Evolutionary conservation across 1,140 invertebrate species (phyloP).

Genomic region (Saccostrea echinata): DNA sequence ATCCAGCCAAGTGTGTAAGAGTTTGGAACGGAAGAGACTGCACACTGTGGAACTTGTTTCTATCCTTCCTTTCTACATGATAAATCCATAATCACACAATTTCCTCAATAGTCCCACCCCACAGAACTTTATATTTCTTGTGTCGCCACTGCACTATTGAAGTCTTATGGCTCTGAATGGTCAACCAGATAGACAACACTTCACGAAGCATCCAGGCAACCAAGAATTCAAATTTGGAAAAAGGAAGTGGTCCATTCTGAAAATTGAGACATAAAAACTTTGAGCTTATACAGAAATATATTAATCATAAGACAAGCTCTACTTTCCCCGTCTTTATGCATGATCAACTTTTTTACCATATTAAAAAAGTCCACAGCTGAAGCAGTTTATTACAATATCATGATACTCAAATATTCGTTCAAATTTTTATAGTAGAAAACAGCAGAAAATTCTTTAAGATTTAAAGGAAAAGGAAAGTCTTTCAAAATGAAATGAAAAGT

Average conservation of each 20-base stretch:
- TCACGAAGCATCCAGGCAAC: constrained; percentile 98
- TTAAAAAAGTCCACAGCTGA: no score
- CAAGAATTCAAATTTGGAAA: constrained; percentile 97
- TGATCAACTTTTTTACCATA: no score
- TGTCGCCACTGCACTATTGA: constrained; percentile 95
- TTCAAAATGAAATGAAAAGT: no score
- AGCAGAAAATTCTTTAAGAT: no score
- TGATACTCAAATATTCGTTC: no score
- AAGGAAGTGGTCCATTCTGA: constrained; percentile 95
- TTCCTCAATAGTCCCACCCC: constrained; percentile 89
- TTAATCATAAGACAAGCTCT: no score
- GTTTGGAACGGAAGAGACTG: neutral
- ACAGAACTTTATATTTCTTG: constrained; percentile 92
- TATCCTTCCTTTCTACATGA: neutral
- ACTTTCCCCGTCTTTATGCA: no score
- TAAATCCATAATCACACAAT: constrained; percentile 45
- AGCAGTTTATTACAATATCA: no score
- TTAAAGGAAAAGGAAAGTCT: no score
- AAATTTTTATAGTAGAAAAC: no score
- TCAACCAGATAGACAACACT: constrained; percentile 92
- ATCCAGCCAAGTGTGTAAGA: neutral
- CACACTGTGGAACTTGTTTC: neutral
- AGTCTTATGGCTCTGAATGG: constrained; percentile 89
- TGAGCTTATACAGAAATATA: neutral
- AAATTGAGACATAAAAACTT: constrained; percentile 71